Base-by-base conservation (phyloP, 2,797 vertebrate species). In the Taeniopygia guttata region DNA sequence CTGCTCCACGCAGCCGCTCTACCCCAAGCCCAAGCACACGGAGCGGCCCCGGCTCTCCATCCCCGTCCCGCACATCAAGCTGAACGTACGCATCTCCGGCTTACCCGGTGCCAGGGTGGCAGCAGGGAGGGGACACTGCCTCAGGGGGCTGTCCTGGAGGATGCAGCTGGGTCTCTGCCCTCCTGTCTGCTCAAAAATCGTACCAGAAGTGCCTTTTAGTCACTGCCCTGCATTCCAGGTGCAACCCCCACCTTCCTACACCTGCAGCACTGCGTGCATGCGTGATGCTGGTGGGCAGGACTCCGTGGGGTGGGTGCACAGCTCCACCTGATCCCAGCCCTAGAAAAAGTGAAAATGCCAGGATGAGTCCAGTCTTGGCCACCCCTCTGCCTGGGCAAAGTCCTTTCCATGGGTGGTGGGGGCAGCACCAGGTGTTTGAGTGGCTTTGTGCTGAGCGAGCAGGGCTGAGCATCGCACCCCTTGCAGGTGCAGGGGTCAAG, bases 1-100 rank as follows among this genome's bases (percentile, higher is more conserved):
- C 10, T 98, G 97, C 89, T 99, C 98, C 97, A 99, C 99, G 1
- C 95, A 98, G 82, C 98, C 93, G 1, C 95, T 99, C 20, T 99
- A 99, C 91, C 97, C 97, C 16, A 96, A 95, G 89, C 97, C 97
- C 69, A 96, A 84, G 89, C 96, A 97, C 10, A 43, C 45, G 0
- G 97, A 98, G 60, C 56, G 79, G 12, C 70, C 91, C 32, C 83
- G 69, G 25, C 75, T 95, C 73, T 94, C 94, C 54, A 87, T 96
- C 84, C 72, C 97, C 0, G 93, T 98, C 76, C 97, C 98, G 0
- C 97, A 97, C 83, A 64, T 97, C 95, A 97, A 97, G 77, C 89
- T 97, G 79, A 97, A 96, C 2, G 98, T 98, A 96, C 0, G 96
- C 87, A 68, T 32, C 77, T 51, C 64, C 26, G 20, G 43, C 5